phyloP scores from a whole-genome alignment of 2,113 vertebrate genomes.

The Platichthys stellatus region DNA sequence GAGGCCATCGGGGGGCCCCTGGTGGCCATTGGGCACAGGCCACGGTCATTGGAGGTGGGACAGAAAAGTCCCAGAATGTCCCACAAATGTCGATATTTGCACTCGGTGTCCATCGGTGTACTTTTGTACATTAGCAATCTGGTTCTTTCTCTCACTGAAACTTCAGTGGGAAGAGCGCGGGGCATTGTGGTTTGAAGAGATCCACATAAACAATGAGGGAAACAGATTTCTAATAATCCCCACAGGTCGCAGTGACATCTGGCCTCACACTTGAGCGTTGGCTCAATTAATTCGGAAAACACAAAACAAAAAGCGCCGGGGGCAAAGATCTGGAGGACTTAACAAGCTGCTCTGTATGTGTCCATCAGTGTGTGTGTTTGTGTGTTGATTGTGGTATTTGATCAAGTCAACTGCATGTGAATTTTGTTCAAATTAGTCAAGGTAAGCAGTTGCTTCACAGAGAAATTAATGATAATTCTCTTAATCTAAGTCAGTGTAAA shows the following conservation, averaged over 20 bases:
- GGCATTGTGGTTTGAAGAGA: slow-evolving; percentile 65
- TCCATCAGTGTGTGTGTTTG: slow-evolving; percentile 47
- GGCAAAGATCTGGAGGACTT: slow-evolving; percentile 78
- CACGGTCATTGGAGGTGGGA: slow-evolving; percentile 68
- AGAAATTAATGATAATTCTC: slow-evolving; percentile 4
- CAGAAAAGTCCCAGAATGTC: slow-evolving; percentile 70
- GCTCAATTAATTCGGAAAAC: slow-evolving; percentile 81
- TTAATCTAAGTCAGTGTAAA: neutral
- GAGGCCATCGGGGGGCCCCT: slow-evolving; percentile 73
- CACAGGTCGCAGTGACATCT: slow-evolving; percentile 82
- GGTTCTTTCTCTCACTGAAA: slow-evolving; percentile 59
- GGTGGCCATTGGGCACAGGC: slow-evolving; percentile 71
- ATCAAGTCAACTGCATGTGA: slow-evolving; percentile 60
- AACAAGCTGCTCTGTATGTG: slow-evolving; percentile 70
- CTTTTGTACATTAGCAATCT: slow-evolving; percentile 77
- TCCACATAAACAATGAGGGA: slow-evolving; percentile 74
- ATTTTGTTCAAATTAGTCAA: slow-evolving; percentile 49
- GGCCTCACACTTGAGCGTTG: slow-evolving; percentile 75
- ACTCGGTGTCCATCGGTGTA: slow-evolving; percentile 55
- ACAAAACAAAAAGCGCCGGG: slow-evolving; percentile 79
- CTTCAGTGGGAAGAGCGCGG: slow-evolving; percentile 55
- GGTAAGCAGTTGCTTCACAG: slow-evolving; percentile 34
- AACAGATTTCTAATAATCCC: slow-evolving; percentile 83
- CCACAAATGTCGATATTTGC: slow-evolving; percentile 66
- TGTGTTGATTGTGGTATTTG: slow-evolving; percentile 67